phyloP scores from a whole-genome alignment of 2,113 vertebrate species.

The Siniperca knerii region DNA sequence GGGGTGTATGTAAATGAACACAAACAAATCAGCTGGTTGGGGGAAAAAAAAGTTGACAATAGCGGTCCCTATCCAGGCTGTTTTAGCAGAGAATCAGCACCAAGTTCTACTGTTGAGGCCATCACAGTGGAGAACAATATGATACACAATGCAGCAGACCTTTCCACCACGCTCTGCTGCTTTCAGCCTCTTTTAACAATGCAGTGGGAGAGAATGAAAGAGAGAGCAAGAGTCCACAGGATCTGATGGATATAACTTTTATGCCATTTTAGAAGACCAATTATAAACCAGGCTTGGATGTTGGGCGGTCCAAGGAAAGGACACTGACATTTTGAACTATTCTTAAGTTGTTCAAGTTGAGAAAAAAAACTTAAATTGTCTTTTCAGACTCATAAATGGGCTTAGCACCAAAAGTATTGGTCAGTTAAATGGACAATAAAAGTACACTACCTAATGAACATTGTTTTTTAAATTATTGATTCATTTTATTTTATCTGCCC shows the following conservation, averaged over 20 bases:
- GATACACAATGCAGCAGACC: conserved; percentile 71
- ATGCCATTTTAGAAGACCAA: not conserved
- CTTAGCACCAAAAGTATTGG: not conserved
- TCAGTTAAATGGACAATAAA: not conserved
- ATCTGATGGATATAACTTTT: conserved; percentile 16
- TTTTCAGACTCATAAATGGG: not conserved
- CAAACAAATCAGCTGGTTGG: conserved; percentile 41
- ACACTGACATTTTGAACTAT: not conserved
- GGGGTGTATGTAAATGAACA: conserved; percentile 25
- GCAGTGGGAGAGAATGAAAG: conserved; percentile 16
- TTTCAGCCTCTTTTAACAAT: conserved; percentile 70
- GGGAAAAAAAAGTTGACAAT: conserved; percentile 33
- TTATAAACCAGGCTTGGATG: not conserved
- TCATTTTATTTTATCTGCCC: not conserved
- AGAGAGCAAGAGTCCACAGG: conserved; percentile 25
- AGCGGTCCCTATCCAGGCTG: conserved; percentile 51
- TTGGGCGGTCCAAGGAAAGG: not conserved
- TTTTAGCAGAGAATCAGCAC: conserved; percentile 68
- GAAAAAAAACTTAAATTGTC: not conserved
- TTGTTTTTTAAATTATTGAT: not conserved
- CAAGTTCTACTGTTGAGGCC: conserved; percentile 63
- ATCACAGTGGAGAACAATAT: conserved; percentile 51
- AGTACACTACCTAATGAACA: not conserved
- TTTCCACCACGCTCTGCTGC: conserved; percentile 84
- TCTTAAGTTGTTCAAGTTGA: not conserved